Evolutionary conservation across 2,113 vertebrate genomes (phyloP).

Genomic region (Alces alces): DNA sequence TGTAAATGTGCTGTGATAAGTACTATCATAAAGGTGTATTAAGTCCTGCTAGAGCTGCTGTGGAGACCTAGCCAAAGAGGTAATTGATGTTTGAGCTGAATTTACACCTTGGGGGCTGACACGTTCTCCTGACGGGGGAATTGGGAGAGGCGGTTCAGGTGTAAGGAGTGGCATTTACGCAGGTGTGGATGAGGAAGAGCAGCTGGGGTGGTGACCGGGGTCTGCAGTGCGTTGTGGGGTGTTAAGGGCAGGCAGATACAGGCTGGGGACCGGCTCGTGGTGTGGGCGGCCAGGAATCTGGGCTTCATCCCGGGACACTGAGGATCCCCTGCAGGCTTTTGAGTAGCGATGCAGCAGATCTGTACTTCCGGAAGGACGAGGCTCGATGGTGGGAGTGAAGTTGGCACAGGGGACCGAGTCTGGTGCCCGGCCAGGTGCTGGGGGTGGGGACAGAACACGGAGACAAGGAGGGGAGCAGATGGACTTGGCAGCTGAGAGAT

Average conservation of each 20-base stretch:
- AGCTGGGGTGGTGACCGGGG: rapidly evolving
- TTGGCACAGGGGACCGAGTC: not conserved
- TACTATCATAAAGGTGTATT: not conserved
- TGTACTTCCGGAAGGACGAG: not conserved
- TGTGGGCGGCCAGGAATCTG: not conserved
- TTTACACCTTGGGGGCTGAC: not conserved
- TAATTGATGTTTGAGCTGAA: not conserved
- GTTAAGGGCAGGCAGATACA: not conserved
- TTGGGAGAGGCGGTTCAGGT: not conserved
- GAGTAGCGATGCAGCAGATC: not conserved
- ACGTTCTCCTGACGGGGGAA: not conserved
- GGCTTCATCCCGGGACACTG: not conserved
- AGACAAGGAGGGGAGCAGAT: not conserved
- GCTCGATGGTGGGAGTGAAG: not conserved
- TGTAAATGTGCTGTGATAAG: not conserved
- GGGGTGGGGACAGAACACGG: rapidly evolving
- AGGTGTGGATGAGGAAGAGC: not conserved
- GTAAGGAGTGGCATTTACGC: not conserved
- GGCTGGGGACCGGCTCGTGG: not conserved
- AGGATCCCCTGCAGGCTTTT: not conserved
- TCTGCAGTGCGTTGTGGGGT: too few relatives aligned
- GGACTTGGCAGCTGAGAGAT: not conserved
- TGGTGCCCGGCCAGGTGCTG: not conserved
- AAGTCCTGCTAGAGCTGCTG: not conserved
- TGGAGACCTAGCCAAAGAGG: not conserved